A percentile compares a stretch with the other conserved stretches of the same genome.
phyloP scores from a whole-genome alignment of 2,888 invertebrate genomes.

The Stegana nigrithorax region DNA sequence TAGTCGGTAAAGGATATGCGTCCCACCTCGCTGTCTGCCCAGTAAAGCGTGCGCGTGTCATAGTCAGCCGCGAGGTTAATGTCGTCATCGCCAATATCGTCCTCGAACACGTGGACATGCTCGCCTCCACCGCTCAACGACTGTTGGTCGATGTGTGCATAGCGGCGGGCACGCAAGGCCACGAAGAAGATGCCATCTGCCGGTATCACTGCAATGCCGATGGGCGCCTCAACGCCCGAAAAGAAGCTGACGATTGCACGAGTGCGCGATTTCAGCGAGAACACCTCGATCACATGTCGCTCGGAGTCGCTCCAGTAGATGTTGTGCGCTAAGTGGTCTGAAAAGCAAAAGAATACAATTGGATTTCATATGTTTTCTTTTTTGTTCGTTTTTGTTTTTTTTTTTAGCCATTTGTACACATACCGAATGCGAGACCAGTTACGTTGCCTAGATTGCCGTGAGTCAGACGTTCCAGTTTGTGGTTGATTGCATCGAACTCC shows the following conservation, averaged over 20 bases:
- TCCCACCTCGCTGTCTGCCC: constrained; percentile 77
- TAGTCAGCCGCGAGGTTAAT: constrained; percentile 67
- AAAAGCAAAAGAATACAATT: too few species aligned
- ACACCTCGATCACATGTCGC: constrained; percentile 74
- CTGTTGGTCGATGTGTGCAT: constrained; percentile 76
- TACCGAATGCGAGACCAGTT: constrained; percentile 73
- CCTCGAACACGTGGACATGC: constrained; percentile 64
- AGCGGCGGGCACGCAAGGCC: constrained; percentile 69
- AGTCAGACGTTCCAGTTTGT: constrained; percentile 58
- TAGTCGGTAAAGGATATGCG: constrained; percentile 75
- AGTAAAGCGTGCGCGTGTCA: constrained; percentile 73
- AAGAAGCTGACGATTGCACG: constrained; percentile 74
- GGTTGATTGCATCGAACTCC: constrained; percentile 62
- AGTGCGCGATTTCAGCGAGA: constrained; percentile 73
- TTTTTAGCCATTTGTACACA: constrained; percentile 31
- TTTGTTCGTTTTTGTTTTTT: background rate
- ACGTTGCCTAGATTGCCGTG: constrained; percentile 70
- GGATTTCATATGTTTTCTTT: background rate
- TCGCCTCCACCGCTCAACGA: constrained; percentile 75
- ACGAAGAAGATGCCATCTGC: constrained; percentile 73
- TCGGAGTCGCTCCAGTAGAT: constrained; percentile 80
- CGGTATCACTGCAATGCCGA: constrained; percentile 75
- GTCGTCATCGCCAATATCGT: constrained; percentile 63
- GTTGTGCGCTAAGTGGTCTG: constrained; percentile 79
- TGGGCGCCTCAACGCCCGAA: constrained; percentile 73